Conservation (phyloP, 2,888 invertebrate species). For the Salpingus planirostris region DNA sequence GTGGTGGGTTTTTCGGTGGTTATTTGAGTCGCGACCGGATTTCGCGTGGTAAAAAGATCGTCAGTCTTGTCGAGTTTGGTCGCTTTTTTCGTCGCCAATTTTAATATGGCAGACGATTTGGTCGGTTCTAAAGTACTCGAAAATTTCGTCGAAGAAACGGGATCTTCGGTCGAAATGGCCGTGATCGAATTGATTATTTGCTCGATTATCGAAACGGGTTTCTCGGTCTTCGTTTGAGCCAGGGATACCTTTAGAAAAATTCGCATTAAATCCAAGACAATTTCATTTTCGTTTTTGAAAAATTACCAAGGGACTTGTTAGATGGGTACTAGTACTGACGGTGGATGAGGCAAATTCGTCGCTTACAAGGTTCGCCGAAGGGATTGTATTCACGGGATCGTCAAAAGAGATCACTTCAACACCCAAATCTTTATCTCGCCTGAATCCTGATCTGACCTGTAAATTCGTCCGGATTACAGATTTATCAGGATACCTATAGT, state of each 20-base stretch:
- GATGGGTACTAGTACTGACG: too few species aligned
- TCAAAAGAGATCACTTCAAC: constrained; percentile 40
- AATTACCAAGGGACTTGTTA: constrained; percentile 26
- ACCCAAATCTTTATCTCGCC: constrained; percentile 32
- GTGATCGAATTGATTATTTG: constrained; percentile 40
- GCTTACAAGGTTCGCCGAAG: constrained; percentile 38
- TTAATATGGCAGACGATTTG: constrained; percentile 36
- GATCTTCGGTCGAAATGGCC: constrained; percentile 33
- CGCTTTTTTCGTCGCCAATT: constrained; percentile 35
- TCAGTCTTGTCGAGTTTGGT: constrained; percentile 23
- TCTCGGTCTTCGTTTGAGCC: constrained; percentile 26
- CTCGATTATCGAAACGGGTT: constrained; percentile 38
- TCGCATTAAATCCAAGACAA: too few species aligned
- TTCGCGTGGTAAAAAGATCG: constrained; percentile 18
- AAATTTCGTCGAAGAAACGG: constrained; percentile 18
- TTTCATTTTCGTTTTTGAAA: constrained; percentile 2
- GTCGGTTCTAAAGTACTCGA: constrained; percentile 19
- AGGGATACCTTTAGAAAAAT: constrained; percentile 25
- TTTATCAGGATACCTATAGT: too few species aligned
- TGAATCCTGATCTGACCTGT: constrained; percentile 28
- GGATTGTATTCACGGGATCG: constrained; percentile 36
- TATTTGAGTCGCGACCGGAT: constrained; percentile 17
- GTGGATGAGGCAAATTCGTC: constrained; percentile 32
- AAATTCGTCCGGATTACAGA: constrained; percentile 17
- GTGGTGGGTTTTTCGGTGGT: constrained; percentile 41